phyloP scores from a whole-genome alignment of 2,888 invertebrate species.

The Rhyacophila evoluta region DNA sequence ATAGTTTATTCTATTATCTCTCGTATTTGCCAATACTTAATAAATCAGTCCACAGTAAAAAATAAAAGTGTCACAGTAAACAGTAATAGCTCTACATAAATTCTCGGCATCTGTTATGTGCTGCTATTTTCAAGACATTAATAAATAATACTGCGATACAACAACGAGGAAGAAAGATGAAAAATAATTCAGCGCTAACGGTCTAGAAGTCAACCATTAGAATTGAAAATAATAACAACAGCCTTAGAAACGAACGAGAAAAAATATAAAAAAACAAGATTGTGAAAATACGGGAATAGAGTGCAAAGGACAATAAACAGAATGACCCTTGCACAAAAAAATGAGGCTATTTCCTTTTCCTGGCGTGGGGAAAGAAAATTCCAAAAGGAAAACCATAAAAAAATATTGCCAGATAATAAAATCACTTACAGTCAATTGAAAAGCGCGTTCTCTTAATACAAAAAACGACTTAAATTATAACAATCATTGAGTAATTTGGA shows the following conservation, averaged over 20 bases:
- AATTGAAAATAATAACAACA: slow-evolving; percentile 8
- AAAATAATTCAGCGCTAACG: background rate
- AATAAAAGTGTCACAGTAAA: too few relatives aligned
- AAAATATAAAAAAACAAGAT: background rate
- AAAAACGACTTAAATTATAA: too few relatives aligned
- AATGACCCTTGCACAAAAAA: slow-evolving; percentile 3
- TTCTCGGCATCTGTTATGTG: background rate
- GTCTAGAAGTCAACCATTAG: background rate
- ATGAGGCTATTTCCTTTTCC: background rate
- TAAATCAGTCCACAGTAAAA: too few relatives aligned
- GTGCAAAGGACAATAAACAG: slow-evolving; percentile 3
- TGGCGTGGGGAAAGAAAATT: background rate
- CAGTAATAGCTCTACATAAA: background rate
- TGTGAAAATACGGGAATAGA: slow-evolving; percentile 2
- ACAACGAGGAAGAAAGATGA: background rate
- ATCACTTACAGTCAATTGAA: background rate
- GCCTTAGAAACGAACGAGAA: background rate
- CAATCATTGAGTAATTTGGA: too few relatives aligned
- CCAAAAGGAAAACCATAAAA: background rate
- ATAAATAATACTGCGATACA: background rate
- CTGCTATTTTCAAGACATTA: background rate
- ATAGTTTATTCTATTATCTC: too few relatives aligned
- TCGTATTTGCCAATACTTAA: too few relatives aligned
- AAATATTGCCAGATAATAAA: background rate
- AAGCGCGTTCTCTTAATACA: background rate